Percentiles rank a stretch among this genome's conserved stretches.
These are phyloP conservation scores for Perdita meconis DNA, from an alignment of 2,888 invertebrate genomes.

Conservation along the genomic window DNA sequence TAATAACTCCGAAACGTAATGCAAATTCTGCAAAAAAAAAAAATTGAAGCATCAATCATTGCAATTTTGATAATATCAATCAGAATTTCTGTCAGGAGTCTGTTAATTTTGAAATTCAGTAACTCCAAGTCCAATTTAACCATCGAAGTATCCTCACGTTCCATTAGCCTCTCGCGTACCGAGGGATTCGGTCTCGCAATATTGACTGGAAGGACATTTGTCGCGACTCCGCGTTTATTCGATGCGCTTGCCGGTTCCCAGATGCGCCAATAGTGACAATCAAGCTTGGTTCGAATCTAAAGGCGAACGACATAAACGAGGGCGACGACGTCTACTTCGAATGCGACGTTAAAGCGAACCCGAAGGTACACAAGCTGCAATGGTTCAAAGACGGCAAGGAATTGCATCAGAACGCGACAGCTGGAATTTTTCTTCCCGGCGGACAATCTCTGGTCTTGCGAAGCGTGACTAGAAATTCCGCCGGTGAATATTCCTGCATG, in stretches of 20 bases:
- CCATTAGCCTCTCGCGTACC: neutral
- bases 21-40: no score
- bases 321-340: constrained; percentile 96
- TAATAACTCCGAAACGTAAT: no score
- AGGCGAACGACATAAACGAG: constrained; percentile 94
- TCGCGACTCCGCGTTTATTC: neutral
- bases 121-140: neutral
- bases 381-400: constrained; percentile 95
- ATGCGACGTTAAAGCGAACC: constrained; percentile 93
- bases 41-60: no score
- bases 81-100: no score
- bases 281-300: constrained; percentile 93
- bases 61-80: no score
- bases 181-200: neutral
- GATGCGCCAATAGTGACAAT: constrained; percentile 92
- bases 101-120: neutral
- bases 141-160: neutral
- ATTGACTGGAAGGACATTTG: neutral
- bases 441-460: constrained; percentile 93
- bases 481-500: constrained; percentile 94
- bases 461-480: constrained; percentile 91
- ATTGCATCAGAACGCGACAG: constrained; percentile 92
- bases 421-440: constrained; percentile 93
- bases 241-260: constrained; percentile 83
- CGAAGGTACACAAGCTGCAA: constrained; percentile 91